phyloP scores from a whole-genome alignment of 2,797 vertebrate genomes.

The Melanotaenia maccullochi region DNA sequence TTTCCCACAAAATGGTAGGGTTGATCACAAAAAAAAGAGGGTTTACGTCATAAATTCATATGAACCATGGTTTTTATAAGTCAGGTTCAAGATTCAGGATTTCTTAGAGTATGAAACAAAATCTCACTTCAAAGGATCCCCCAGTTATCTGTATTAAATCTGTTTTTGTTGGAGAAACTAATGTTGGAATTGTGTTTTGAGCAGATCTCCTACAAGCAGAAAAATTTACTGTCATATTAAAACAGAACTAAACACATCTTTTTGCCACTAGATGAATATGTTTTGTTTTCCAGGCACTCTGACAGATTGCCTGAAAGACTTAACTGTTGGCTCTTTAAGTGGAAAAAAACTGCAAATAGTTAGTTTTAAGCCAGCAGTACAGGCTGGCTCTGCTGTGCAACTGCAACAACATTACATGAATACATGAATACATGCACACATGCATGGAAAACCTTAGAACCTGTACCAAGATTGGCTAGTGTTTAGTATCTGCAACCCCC shows the following conservation, averaged over 20 bases:
- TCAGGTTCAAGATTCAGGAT: too few species aligned
- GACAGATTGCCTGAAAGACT: not conserved
- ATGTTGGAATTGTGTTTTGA: not conserved
- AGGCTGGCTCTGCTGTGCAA: not conserved
- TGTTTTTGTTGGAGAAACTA: not conserved
- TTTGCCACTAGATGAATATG: not conserved
- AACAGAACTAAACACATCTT: slow-evolving; percentile 10
- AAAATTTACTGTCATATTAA: not conserved
- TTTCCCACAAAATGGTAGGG: not conserved
- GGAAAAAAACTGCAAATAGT: not conserved
- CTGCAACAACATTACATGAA: not conserved
- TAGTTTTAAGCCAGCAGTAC: slow-evolving; percentile 11
- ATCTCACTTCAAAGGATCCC: too few species aligned
- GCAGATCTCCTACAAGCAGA: not conserved
- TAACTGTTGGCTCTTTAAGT: not conserved
- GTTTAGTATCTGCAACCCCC: slow-evolving; percentile 26
- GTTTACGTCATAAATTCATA: not conserved
- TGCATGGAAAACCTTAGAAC: slow-evolving; percentile 29
- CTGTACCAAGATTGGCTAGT: slow-evolving; percentile 57
- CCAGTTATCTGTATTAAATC: not conserved
- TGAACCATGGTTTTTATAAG: not conserved
- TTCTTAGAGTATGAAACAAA: too few species aligned
- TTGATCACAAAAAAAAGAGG: not conserved
- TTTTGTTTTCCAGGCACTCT: not conserved
- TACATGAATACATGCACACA: not conserved